Base-by-base conservation (phyloP, 2,888 invertebrate genomes). In the Polymixis flavicincta region DNA sequence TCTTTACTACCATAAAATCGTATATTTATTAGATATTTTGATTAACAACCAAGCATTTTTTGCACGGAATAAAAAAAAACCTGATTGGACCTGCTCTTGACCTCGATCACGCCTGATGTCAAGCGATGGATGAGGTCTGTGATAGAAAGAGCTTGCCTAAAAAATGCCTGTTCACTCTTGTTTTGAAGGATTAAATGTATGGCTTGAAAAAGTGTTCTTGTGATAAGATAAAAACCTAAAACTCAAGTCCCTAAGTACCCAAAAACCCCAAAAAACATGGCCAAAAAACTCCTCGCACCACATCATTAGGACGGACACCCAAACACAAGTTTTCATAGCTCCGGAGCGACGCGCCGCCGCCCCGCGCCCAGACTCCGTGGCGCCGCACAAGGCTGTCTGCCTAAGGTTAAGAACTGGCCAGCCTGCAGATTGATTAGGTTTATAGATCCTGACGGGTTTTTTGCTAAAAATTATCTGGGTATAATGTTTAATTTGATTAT, bases 381-480 rank as follows among this genome's bases (percentile, higher is more conserved):
- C 93, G 93, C 93, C 93, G 22, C 50, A 87, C 94, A 95, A 95
- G 95, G 95, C 90, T 94, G 95, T 95, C 95, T 95, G 76, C 13
- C 60, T 89, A 90, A 92, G 93, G 93, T 93, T 93, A 93, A 93
- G 92, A 93, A 91, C 94, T 92, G 85, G 78, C 81, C 85, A 76
- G 57, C 80, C 82, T 82, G 78, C 87, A 87, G 88, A 90, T 90
- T 90, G 89, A 92, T 90, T 86, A 80, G 77, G 81, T 77, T 72
- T 85, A 86, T 85, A 86, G 81, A 77, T 84, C 88, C 87, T 85
- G 82, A 83, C 82, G 83, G 81, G 67, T 85, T 83, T 72, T 76
- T 57, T 63, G 59, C 54, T 80, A 63, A 32, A 60, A 48, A 55
- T 80, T 54, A 9, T 25, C n/a, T 71, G 9, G 19, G 4, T 71